Evolutionary conservation across 2,113 vertebrate species (phyloP).

Genomic region (Mus pahari): DNA sequence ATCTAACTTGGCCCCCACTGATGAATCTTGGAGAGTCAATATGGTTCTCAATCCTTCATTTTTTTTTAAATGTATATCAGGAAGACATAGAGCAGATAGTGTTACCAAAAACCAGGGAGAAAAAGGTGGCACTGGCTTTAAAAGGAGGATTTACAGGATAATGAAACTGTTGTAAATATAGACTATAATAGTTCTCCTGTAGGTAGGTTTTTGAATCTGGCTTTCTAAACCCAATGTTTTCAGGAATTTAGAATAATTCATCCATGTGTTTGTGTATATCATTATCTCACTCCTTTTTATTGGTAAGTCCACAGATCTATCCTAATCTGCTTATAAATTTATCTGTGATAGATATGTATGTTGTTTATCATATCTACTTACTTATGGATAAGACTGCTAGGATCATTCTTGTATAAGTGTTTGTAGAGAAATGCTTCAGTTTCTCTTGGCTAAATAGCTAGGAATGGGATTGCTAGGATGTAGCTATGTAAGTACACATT

Average conservation of each 20-base stretch:
- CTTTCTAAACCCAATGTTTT: not conserved
- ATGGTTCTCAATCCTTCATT: not conserved
- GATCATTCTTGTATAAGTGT: not conserved
- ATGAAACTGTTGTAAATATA: not conserved
- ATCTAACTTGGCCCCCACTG: not conserved
- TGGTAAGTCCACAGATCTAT: not conserved
- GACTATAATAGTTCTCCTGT: not conserved
- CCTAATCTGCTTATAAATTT: not conserved
- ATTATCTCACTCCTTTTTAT: not conserved
- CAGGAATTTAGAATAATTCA: slow-evolving; percentile 28
- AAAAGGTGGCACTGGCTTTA: not conserved
- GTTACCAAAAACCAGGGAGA: not conserved
- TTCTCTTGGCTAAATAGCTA: slow-evolving; percentile 46
- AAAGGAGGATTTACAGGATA: not conserved
- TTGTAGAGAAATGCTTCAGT: slow-evolving; percentile 28
- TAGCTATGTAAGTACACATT: not conserved
- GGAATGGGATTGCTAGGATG: not conserved
- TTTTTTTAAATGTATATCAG: not conserved
- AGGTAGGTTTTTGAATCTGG: not conserved
- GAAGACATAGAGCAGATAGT: not conserved
- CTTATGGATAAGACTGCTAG: not conserved
- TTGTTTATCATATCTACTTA: slow-evolving; percentile 33
- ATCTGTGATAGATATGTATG: not conserved
- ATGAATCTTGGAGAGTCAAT: not conserved
- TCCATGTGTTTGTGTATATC: not conserved